Conservation (phyloP, 2,797 vertebrate genomes). For the Aeoliscus strigatus region DNA sequence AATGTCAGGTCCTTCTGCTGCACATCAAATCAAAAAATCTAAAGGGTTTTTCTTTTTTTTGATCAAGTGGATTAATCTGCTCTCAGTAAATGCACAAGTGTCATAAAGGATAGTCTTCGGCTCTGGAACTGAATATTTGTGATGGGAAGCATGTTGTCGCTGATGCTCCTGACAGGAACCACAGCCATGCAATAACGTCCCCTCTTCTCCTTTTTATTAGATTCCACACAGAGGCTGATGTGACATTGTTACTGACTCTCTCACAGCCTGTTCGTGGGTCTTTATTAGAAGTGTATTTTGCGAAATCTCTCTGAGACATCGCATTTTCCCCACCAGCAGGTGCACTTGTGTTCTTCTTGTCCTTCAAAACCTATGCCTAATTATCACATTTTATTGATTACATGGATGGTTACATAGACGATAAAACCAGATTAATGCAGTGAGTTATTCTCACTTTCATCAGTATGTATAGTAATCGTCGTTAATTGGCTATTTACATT, state of each 20-base stretch:
- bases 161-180: constrained; percentile 42
- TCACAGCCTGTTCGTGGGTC: constrained; percentile 7
- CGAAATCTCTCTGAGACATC: constrained; percentile 13
- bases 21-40: constrained; percentile 6
- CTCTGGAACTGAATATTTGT: constrained; percentile 8
- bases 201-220: constrained; percentile 37
- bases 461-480: constrained; percentile 52
- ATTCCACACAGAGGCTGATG: constrained; percentile 29
- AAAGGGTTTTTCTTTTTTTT: no score
- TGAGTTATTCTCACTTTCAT: constrained; percentile 62
- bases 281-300: constrained; percentile 50
- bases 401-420: constrained; percentile 56
- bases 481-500: constrained; percentile 69
- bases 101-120: constrained; percentile 9
- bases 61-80: not conserved
- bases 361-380: constrained; percentile 41
- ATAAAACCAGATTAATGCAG: constrained; percentile 62
- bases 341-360: constrained; percentile 14
- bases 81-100: constrained; percentile 1
- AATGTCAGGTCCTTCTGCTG: constrained; percentile 1
- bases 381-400: constrained; percentile 58
- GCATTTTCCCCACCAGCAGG: constrained; percentile 10
- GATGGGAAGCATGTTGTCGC: constrained; percentile 12
- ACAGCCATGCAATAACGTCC: constrained; percentile 32
- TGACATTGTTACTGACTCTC: constrained; percentile 7